Base-by-base conservation (phyloP, 92 coral and sea anemone species). In the Zoanthus sansibaricus region DNA sequence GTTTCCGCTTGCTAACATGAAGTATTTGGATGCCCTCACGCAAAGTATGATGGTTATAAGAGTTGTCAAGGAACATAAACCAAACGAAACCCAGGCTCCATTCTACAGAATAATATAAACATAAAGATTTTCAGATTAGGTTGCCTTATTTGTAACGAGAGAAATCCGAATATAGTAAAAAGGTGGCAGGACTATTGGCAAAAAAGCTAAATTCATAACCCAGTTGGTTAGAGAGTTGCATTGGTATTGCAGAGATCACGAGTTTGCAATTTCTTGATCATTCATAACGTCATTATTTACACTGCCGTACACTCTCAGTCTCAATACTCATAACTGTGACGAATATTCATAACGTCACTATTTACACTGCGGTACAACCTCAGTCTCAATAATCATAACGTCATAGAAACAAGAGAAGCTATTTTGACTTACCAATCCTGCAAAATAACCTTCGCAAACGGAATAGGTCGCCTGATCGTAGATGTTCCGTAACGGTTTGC, bases 11-110 rank as follows among this genome's bases (percentile, higher is more conserved):
- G 85, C 85, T 4, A 80, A n/a, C 85, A 67, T 66, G 72, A 94
- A 94, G 83, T 92, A 93, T 88, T 94, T 94, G 30, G 98, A 78
- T 25, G 98, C 98, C 58, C 91, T 91, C 73, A 94, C 91, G 67
- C 95, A 90, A 90, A 94, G 92, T 62, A 94, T 88, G 89, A 94
- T 92, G 79, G 89, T 87, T 33, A 94, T 55, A 10, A 92, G 90
- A 33, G 89, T 77, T 68, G 84, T 72, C 62, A 94, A 51, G 0
- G 98, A 89, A 75, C 92, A 90, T 17, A 94, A 89, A 15, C 98
- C 98, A 86, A 90, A 92, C 3, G 94, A 93, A 25, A 94, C 89
- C 98, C 98, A 94, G 7, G 92, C 91, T 8, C 88, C 92, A 58
- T 92, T 94, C 98, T 94, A 89, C 9, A 5, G 79, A 7, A 11